phyloP scores from a whole-genome alignment of 2,888 invertebrate genomes.

The Platynereis dumerilii region DNA sequence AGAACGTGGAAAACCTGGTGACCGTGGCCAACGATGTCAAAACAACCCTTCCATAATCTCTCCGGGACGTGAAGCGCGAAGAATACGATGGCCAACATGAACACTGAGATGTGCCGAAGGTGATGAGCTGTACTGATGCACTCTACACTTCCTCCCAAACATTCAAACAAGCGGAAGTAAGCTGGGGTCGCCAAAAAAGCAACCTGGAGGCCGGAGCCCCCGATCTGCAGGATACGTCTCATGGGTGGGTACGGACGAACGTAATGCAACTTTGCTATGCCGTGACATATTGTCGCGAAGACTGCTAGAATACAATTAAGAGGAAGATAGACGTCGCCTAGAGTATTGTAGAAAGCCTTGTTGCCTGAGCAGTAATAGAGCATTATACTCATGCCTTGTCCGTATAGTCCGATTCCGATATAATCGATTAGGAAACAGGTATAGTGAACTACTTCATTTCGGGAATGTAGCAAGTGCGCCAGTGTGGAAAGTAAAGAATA shows the following conservation, averaged over 20 bases:
- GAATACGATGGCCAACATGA: conserved; percentile 22
- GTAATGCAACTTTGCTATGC: conserved; percentile 39
- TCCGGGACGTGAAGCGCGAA: conserved; percentile 48
- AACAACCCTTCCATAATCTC: conserved; percentile 42
- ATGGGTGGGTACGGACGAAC: conserved; percentile 39
- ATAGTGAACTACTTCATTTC: conserved; percentile 44
- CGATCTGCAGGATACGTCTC: conserved; percentile 42
- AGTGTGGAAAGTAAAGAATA: conserved; percentile 40
- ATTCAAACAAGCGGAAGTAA: conserved; percentile 3
- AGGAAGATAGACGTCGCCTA: conserved; percentile 34
- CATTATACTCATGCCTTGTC: conserved; percentile 40
- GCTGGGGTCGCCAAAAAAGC: conserved; percentile 14
- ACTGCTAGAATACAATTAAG: conserved; percentile 39
- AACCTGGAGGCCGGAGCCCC: conserved; percentile 34
- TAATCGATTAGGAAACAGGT: conserved; percentile 48
- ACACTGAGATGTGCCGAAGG: conserved; percentile 23
- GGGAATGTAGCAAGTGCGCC: conserved; percentile 48
- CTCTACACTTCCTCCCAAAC: conserved; percentile 4
- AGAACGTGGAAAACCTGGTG: conserved; percentile 49
- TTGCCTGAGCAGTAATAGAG: conserved; percentile 41
- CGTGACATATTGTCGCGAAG: conserved; percentile 38
- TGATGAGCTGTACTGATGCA: conserved; percentile 29
- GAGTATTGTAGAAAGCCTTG: conserved; percentile 30
- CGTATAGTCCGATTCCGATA: conserved; percentile 45
- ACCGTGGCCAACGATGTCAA: conserved; percentile 50